A percentile compares a stretch with the other conserved stretches of the same genome.
These are phyloP conservation scores for Xyrichtys novacula DNA, from an alignment of 2,797 vertebrate genomes.

Conservation along the genomic window DNA sequence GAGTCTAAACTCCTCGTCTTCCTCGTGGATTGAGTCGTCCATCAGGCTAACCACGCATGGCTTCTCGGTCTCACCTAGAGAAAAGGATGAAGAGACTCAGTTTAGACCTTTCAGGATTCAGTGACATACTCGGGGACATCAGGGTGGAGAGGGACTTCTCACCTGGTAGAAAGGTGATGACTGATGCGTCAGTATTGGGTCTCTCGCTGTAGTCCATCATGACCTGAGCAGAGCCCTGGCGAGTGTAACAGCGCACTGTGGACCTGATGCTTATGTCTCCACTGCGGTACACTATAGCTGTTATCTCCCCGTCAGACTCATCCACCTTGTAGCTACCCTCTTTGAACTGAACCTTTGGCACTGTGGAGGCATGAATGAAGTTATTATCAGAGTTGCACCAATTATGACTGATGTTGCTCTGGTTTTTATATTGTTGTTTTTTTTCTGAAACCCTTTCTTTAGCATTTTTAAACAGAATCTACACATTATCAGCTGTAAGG, in stretches of 20 bases:
- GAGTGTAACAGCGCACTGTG: constrained; percentile 86
- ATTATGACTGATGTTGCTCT: not conserved
- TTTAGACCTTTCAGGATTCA: not conserved
- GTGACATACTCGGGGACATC: no score
- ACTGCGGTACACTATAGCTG: constrained; percentile 82
- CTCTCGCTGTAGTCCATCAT: constrained; percentile 89
- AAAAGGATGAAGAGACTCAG: not conserved
- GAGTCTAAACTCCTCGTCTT: constrained; percentile 90
- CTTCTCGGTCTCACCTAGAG: constrained; percentile 89
- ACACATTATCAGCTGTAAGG: no score
- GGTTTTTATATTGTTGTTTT: no score
- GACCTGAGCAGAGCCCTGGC: constrained; percentile 89
- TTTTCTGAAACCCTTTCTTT: no score
- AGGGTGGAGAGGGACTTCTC: not conserved
- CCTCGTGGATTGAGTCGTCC: constrained; percentile 88
- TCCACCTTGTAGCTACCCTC: constrained; percentile 84
- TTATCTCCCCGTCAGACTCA: constrained; percentile 84
- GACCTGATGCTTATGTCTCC: constrained; percentile 85
- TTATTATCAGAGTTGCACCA: not conserved
- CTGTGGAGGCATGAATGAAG: constrained; percentile 63
- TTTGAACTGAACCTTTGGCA: constrained; percentile 89
- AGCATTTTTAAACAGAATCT: not conserved
- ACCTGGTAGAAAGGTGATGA: constrained; percentile 88
- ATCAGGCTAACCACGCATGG: constrained; percentile 86
- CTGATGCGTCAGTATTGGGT: constrained; percentile 87